Evolutionary conservation across 2,797 vertebrate genomes (phyloP), one percentile per base, ranked within the genome.

Genomic region (Coregonus ussuriensis): DNA sequence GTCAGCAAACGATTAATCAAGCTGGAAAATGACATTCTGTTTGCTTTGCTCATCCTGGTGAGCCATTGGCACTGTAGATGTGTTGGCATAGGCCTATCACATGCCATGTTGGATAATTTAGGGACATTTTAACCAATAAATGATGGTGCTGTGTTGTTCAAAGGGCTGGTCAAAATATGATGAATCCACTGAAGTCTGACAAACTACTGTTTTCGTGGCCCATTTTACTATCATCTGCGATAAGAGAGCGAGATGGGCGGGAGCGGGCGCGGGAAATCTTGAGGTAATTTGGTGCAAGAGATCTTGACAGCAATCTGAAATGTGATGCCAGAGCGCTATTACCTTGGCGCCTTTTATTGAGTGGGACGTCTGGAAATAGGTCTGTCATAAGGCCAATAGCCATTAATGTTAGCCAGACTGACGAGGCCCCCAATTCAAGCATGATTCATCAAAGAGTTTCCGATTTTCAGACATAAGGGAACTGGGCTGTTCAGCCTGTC

Each of bases 241-340:
- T 71, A 69, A n/a, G 25, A 53, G 62, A 68, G 25, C 1, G 25
- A 9, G 16, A 21, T 1, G 15, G 51, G 4, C 14, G 52, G 29
- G 74, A 18, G 25, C 25, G 25, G 25, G 25, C 25, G 56, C 31
- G 13, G 11, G 16, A 33, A 51, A 54, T 41, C 63, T 35, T 35
- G 41, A 54, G 29, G 47, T 5, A 15, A 31, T 68, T 54, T 33
- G 74, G 31, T 31, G 9, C 11, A 9, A 66, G 13, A 66, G 11
- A 66, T 66, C 63, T 52, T 77, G 71, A 67, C 71, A 37, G 37
- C 18, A 33, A 78, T 67, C 71, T 72, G 31, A 78, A 52, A 54
- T 52, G 31, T 66, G 4, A 67, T 31, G 54, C 69, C 75, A 41
- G 31, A 52, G 54, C 11, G 5, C 71, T 13, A 52, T 25, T 62